phyloP scores from a whole-genome alignment of 2,888 invertebrate species.

The Ophioninae sp. region DNA sequence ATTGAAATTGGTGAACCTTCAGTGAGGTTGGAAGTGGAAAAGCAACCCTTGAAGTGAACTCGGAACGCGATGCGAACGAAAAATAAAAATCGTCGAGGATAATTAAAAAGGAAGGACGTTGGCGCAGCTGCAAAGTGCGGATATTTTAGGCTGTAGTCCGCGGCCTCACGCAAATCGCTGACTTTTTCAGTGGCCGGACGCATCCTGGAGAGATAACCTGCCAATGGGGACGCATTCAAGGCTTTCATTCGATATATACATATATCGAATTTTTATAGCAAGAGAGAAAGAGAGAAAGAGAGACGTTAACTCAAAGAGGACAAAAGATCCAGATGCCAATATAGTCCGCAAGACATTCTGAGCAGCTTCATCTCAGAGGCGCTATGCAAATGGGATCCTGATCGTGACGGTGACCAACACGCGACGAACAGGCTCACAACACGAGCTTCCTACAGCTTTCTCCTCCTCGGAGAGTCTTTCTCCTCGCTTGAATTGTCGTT shows the following conservation, averaged over 20 bases:
- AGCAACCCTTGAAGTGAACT: too few species aligned
- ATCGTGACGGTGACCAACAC: slow-evolving; percentile 79
- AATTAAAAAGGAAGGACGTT: not conserved
- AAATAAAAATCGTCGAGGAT: too few species aligned
- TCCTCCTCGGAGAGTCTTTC: not conserved
- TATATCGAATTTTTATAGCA: too few species aligned
- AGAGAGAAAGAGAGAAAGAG: too few species aligned
- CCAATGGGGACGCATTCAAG: slow-evolving; percentile 48
- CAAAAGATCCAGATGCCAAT: slow-evolving; percentile 51
- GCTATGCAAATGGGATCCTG: slow-evolving; percentile 80
- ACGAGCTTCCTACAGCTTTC: not conserved
- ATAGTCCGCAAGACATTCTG: slow-evolving; percentile 60
- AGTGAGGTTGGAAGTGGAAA: too few species aligned
- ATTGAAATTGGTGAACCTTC: too few species aligned
- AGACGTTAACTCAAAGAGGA: not conserved
- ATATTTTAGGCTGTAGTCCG: not conserved
- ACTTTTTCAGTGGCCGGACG: slow-evolving; percentile 13
- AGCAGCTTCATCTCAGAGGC: slow-evolving; percentile 76
- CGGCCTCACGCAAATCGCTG: not conserved
- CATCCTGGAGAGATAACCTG: slow-evolving; percentile 29
- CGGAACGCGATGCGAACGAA: too few species aligned
- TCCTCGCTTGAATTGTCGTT: not conserved
- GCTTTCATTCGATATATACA: slow-evolving; percentile 42
- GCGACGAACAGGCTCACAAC: slow-evolving; percentile 56
- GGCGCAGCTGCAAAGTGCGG: not conserved